Conservation (phyloP, 1,140 invertebrate genomes). For the Aphis craccivora region DNA sequence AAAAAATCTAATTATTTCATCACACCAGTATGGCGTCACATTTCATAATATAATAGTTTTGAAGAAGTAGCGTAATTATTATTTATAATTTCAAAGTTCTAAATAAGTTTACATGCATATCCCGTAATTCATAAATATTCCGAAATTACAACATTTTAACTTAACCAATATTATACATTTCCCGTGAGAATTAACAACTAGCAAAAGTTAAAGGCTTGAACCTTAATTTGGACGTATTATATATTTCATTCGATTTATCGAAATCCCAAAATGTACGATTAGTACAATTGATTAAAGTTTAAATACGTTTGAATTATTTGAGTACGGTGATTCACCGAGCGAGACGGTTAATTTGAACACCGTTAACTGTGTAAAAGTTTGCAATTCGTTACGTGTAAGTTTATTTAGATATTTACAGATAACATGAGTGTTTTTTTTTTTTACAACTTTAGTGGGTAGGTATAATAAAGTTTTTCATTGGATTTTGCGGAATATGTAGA, state of each 20-base stretch:
- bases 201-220: neutral
- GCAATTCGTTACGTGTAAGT: too few relatives aligned
- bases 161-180: neutral
- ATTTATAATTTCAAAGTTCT: neutral
- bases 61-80: neutral
- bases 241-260: neutral
- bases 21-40: neutral
- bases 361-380: neutral
- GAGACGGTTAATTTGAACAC: neutral
- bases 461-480: too few relatives aligned
- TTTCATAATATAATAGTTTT: neutral
- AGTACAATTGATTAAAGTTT: neutral
- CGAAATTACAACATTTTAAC: neutral
- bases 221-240: neutral
- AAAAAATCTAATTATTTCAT: neutral
- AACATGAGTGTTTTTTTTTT: too few relatives aligned
- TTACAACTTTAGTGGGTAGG: too few relatives aligned
- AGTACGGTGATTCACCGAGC: neutral
- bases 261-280: neutral
- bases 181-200: neutral
- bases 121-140: neutral
- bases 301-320: neutral
- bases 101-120: neutral
- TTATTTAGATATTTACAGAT: too few relatives aligned
- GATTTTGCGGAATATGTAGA: too few relatives aligned